Evolutionary conservation across 2,113 vertebrate species (phyloP).

Genomic region (Podiceps cristatus): DNA sequence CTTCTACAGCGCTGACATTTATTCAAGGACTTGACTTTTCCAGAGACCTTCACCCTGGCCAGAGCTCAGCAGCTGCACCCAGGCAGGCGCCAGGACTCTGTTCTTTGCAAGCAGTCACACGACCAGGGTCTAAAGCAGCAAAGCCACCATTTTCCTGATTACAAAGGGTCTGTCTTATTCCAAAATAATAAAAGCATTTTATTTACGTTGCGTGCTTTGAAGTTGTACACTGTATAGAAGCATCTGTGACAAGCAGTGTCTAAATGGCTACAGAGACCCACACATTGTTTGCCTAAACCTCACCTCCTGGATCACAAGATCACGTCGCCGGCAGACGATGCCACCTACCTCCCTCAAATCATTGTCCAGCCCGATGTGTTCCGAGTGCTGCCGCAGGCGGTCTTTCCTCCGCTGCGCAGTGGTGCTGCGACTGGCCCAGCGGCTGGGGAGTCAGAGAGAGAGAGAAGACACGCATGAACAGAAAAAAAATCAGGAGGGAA

Average conservation of each 20-base stretch:
- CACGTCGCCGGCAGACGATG: neutral
- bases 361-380: conserved; percentile 86
- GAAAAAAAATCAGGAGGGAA: neutral
- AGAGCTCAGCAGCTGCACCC: neutral
- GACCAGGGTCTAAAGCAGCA: neutral
- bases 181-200: neutral
- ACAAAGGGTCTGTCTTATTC: neutral
- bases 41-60: neutral
- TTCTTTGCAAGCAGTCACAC: fast-evolving
- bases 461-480: neutral
- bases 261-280: neutral
- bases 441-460: conserved; percentile 61
- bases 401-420: conserved; percentile 86
- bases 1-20: neutral
- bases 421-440: conserved; percentile 89
- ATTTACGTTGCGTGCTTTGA: neutral
- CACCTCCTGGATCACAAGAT: neutral
- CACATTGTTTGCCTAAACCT: neutral
- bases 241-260: fast-evolving
- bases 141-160: neutral
- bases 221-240: neutral
- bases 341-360: conserved; percentile 88
- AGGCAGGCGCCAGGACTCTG: neutral
- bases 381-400: conserved; percentile 81
- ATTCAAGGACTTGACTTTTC: neutral